phyloP scores from a whole-genome alignment of 2,113 vertebrate genomes.

The Chiloscyllium plagiosum region DNA sequence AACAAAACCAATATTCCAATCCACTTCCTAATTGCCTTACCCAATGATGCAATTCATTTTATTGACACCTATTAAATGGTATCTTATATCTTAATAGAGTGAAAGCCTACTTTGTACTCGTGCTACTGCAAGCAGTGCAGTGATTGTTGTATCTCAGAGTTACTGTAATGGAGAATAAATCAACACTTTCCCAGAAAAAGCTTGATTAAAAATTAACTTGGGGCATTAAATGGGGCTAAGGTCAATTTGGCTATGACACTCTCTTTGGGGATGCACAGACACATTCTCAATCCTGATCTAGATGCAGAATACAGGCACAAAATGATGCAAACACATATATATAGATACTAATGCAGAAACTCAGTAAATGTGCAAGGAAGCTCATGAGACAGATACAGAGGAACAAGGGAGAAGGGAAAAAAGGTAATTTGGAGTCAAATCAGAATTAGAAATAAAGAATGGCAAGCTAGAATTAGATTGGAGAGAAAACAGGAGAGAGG shows the following conservation, averaged over 20 bases:
- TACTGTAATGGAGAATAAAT: not conserved
- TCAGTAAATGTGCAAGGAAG: not conserved
- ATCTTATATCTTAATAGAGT: not conserved
- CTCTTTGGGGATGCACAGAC: too few species aligned
- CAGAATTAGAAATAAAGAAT: not conserved
- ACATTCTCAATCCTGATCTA: not conserved
- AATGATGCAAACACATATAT: not conserved
- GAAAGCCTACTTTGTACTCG: too few species aligned
- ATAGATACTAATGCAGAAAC: too few species aligned
- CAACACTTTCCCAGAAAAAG: not conserved
- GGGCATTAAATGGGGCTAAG: too few species aligned
- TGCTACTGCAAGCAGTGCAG: too few species aligned
- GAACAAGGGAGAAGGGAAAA: not conserved
- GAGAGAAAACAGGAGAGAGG: not conserved
- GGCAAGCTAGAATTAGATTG: not conserved
- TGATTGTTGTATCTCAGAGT: not conserved
- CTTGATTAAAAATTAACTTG: not conserved
- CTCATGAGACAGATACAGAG: not conserved
- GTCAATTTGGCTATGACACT: too few species aligned
- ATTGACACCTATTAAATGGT: not conserved
- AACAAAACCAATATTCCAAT: not conserved
- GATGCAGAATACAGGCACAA: too few species aligned
- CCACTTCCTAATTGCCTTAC: too few species aligned
- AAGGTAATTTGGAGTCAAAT: not conserved
- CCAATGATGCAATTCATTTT: not conserved